Base-by-base conservation (phyloP, 2,888 invertebrate species). In the Boloria euphrosyne region DNA sequence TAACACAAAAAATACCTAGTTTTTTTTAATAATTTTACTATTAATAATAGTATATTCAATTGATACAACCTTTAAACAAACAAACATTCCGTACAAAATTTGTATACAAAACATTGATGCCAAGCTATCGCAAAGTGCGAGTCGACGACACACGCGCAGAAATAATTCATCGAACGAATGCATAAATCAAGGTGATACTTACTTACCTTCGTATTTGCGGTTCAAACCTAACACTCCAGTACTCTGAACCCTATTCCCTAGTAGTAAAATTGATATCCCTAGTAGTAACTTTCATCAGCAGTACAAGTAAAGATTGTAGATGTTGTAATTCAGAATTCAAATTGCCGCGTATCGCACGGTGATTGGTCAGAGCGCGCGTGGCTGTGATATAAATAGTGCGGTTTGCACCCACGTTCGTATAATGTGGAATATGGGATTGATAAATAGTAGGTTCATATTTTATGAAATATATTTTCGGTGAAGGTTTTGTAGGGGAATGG, bases 151-250 rank as follows among this genome's bases (percentile, higher is more conserved):
- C 77, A 82, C 80, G 80, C 77, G 76, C 74, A 74, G 77, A 83
- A 84, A 90, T 90, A 90, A 90, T 85, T 90, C 89, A 91, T 90
- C 84, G 89, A 89, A 90, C 85, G 78, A 83, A 87, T 84, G 81
- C 87, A 89, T 91, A 90, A 90, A 90, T 91, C 90, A 91, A 85
- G 86, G 80, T 84, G 83, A 85, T 84, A 84, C 81, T 78, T 77
- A 78, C 80, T 80, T 81, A 75, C 73, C 74, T 74, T 71, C 50
- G 47, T 38, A 54, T 61, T 57, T 18, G 31, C 67, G 55, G 52
- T 55, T 47, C 53, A 55, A 65, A 59, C 22, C 16, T 17, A 14
- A 22, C 51, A 18, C 51, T 27, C 31, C 7, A 62, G n/a, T 44
- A 73, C 62, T 67, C 31, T 65, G 38, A 47, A 69, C 73, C 61